A percentile compares a stretch with the other conserved stretches of the same genome.
Conservation (phyloP, 1,140 invertebrate species). For the Araneus ventricosus region DNA sequence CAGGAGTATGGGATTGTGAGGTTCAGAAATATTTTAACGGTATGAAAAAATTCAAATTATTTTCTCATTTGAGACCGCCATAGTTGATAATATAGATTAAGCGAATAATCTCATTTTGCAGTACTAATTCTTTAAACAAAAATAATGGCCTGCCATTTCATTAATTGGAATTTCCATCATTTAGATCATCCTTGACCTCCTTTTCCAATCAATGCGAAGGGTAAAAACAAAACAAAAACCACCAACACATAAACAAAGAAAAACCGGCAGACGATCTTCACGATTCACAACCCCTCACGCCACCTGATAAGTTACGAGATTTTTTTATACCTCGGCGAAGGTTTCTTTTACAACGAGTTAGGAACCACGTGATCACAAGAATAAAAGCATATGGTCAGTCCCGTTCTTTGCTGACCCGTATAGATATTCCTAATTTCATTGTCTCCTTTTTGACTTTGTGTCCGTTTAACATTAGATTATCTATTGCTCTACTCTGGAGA, state of each 20-base stretch:
- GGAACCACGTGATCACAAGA: background rate
- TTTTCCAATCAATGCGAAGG: slow-evolving; percentile 32
- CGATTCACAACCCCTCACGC: slow-evolving; percentile 40
- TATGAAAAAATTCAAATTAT: too few species aligned
- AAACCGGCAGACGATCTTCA: slow-evolving; percentile 39
- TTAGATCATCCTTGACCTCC: slow-evolving; percentile 49
- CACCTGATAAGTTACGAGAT: background rate
- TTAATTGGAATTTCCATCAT: slow-evolving; percentile 18
- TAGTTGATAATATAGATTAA: too few species aligned
- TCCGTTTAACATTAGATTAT: background rate
- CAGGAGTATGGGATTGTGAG: too few species aligned
- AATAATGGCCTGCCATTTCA: background rate
- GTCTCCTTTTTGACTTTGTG: background rate
- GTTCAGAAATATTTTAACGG: too few species aligned
- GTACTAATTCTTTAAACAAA: background rate
- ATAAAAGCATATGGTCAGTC: slow-evolving; percentile 16
- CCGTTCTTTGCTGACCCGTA: slow-evolving; percentile 26
- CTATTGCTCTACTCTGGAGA: background rate
- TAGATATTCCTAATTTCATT: background rate
- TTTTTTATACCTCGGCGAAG: background rate
- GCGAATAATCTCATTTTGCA: too few species aligned
- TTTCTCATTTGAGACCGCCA: too few species aligned
- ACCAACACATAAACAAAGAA: slow-evolving; percentile 23
- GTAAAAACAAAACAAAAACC: slow-evolving; percentile 24
- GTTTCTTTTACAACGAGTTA: background rate